phyloP scores from a whole-genome alignment of 2,113 vertebrate species.

The Ursus arctos region DNA sequence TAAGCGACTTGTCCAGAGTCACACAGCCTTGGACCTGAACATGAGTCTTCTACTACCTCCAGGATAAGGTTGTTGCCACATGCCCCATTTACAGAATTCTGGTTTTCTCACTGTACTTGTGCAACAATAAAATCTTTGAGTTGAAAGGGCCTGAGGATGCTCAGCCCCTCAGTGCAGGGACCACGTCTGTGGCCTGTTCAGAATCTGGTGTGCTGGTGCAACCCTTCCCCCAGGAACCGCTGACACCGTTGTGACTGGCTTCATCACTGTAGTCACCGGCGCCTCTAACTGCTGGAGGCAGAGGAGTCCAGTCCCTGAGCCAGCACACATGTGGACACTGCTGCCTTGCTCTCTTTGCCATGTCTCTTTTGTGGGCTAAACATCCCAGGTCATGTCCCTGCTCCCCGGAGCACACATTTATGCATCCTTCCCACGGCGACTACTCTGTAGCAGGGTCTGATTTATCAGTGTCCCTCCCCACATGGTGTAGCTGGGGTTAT shows the following conservation, averaged over 20 bases:
- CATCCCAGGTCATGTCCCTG: fast-evolving
- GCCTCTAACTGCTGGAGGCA: background rate
- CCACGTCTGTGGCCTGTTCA: background rate
- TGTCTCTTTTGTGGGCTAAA: background rate
- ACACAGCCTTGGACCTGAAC: background rate
- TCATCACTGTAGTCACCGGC: background rate
- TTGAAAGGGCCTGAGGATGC: background rate
- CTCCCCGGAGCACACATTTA: fast-evolving
- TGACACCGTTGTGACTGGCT: background rate
- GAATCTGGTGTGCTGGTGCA: background rate
- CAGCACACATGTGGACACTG: no score
- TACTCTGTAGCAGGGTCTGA: fast-evolving
- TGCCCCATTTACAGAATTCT: background rate
- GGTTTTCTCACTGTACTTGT: background rate
- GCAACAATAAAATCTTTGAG: background rate
- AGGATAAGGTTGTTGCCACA: background rate
- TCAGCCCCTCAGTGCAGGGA: background rate
- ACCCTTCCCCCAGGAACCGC: background rate
- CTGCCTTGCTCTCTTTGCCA: background rate
- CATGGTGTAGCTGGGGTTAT: fast-evolving
- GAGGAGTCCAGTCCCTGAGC: fast-evolving
- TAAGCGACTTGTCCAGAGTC: background rate
- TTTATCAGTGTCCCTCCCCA: background rate
- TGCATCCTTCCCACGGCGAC: fast-evolving
- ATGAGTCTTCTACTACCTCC: background rate